phyloP scores from a whole-genome alignment of 1,140 invertebrate species.

The Hetaerina americana region DNA sequence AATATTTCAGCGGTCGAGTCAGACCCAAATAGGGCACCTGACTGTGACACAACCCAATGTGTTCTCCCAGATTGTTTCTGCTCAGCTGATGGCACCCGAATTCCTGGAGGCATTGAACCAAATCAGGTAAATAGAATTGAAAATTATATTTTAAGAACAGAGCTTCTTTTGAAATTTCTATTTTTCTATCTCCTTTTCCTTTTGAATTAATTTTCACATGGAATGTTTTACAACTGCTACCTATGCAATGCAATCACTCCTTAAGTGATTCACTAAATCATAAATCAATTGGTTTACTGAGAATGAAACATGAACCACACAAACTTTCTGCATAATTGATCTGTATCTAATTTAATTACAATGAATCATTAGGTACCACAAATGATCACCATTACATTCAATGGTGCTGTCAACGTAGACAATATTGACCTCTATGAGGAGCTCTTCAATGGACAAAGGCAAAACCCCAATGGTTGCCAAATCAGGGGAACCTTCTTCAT shows the following conservation, averaged over 20 bases:
- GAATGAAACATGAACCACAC: no score
- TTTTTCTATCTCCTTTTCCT: slow-evolving; percentile 5
- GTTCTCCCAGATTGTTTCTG: slow-evolving; percentile 86
- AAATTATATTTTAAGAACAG: neutral
- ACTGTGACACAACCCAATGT: slow-evolving; percentile 80
- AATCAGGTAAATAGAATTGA: slow-evolving; percentile 45
- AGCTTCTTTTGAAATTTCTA: neutral
- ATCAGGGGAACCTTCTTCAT: slow-evolving; percentile 91
- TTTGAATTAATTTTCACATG: no score
- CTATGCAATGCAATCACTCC: no score
- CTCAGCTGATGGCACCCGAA: slow-evolving; percentile 80
- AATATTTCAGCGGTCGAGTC: slow-evolving; percentile 59
- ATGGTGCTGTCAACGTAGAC: slow-evolving; percentile 86
- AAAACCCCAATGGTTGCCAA: slow-evolving; percentile 87
- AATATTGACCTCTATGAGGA: slow-evolving; percentile 87
- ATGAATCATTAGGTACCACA: slow-evolving; percentile 56
- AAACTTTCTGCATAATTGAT: no score
- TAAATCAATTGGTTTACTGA: no score
- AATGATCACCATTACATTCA: slow-evolving; percentile 90
- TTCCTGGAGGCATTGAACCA: slow-evolving; percentile 67
- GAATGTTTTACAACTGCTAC: no score
- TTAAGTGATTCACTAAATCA: no score
- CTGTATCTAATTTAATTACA: no score
- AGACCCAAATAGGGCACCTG: slow-evolving; percentile 77
- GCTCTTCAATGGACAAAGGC: slow-evolving; percentile 70